A percentile compares a stretch with the other conserved stretches of the same genome.
These are phyloP conservation scores for Drosophila antonietae DNA, from an alignment of 2,888 invertebrate genomes.

Conservation along the genomic window DNA sequence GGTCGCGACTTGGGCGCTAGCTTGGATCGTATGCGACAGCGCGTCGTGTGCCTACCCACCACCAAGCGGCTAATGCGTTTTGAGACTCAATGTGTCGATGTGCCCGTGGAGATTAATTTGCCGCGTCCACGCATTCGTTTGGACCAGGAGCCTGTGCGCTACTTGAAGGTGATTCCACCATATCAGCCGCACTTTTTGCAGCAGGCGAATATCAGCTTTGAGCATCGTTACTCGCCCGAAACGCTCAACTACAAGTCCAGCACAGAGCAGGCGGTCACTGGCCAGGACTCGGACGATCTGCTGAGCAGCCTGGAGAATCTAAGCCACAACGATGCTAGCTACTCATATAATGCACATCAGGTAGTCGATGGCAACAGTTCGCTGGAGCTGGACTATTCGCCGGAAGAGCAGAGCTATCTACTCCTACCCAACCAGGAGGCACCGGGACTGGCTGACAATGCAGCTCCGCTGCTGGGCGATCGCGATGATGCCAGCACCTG, in stretches of 20 bases:
- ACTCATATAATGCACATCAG: constrained; percentile 65
- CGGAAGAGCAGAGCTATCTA: constrained; percentile 82
- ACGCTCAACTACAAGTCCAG: constrained; percentile 76
- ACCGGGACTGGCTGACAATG: constrained; percentile 8
- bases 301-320: constrained; percentile 83
- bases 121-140: constrained; percentile 83
- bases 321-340: constrained; percentile 81
- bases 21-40: constrained; percentile 82
- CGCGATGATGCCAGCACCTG: constrained; percentile 64
- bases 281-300: constrained; percentile 83
- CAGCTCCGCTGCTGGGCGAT: constrained; percentile 35
- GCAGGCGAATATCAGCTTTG: constrained; percentile 79
- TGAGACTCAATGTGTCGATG: constrained; percentile 84
- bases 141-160: constrained; percentile 83
- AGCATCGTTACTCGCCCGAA: constrained; percentile 64
- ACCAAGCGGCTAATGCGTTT: constrained; percentile 84
- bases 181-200: constrained; percentile 82
- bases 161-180: constrained; percentile 83
- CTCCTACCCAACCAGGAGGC: constrained; percentile 69
- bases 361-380: constrained; percentile 67
- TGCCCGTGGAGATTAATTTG: constrained; percentile 83
- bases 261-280: constrained; percentile 71
- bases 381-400: constrained; percentile 78
- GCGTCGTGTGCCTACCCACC: constrained; percentile 83
- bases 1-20: constrained; percentile 83